phyloP scores from a whole-genome alignment of 2,797 vertebrate species.

The Oreortyx pictus region DNA sequence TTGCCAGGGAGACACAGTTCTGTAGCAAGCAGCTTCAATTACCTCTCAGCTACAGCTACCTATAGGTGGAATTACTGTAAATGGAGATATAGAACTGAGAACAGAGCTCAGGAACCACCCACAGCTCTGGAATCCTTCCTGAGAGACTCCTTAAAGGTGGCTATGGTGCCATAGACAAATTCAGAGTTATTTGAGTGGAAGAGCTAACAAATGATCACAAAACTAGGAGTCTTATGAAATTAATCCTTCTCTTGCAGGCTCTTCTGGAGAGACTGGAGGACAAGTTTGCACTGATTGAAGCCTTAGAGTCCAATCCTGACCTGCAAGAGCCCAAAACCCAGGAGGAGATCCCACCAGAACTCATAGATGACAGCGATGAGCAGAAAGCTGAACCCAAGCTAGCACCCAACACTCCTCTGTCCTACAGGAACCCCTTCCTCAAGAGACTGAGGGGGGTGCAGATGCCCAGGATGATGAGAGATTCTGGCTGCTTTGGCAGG shows the following conservation, averaged over 20 bases:
- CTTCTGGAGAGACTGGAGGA: conserved; percentile 61
- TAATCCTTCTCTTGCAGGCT: conserved; percentile 30
- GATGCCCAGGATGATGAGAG: conserved; percentile 49
- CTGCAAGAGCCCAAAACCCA: neutral
- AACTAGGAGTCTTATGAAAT: neutral
- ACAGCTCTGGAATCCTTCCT: neutral
- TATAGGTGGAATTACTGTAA: neutral
- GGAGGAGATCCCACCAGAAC: neutral
- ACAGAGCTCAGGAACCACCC: neutral
- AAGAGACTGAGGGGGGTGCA: conserved; percentile 48
- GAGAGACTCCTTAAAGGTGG: neutral
- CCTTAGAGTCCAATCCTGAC: conserved; percentile 28
- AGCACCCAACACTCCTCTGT: neutral
- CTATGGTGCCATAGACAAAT: rapidly evolving
- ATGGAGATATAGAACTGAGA: neutral
- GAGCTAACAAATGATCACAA: neutral
- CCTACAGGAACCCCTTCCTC: conserved; percentile 18
- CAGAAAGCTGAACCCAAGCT: conserved; percentile 14
- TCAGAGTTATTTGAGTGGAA: neutral
- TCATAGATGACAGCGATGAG: neutral
- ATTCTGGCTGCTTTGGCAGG: conserved; percentile 86
- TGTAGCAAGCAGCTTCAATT: neutral
- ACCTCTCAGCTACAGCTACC: neutral
- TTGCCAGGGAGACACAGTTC: neutral
- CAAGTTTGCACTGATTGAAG: conserved; percentile 58